phyloP scores from a whole-genome alignment of 2,888 invertebrate genomes.

The Escarpia spicata region DNA sequence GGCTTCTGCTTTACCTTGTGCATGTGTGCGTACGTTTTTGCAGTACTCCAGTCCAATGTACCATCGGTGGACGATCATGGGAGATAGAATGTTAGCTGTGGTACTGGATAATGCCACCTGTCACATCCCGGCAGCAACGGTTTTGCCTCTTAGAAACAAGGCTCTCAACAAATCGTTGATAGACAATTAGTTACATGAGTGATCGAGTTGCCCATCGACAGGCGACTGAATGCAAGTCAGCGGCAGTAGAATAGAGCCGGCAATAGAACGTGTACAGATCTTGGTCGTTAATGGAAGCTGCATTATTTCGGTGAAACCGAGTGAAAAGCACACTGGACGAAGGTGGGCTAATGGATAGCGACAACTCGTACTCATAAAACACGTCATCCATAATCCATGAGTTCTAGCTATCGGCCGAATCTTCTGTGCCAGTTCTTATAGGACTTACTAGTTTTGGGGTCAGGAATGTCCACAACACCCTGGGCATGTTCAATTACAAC shows the following conservation, averaged over 20 bases:
- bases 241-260: neutral
- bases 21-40: neutral
- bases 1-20: neutral
- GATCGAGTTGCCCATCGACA: neutral
- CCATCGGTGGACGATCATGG: neutral
- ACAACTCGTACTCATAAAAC: neutral
- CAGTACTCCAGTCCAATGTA: neutral
- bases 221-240: neutral
- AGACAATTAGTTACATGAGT: neutral
- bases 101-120: neutral
- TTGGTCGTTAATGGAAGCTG: neutral
- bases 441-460: too few relatives aligned
- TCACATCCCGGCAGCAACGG: neutral
- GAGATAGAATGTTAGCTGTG: neutral
- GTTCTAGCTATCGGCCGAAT: neutral
- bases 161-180: neutral
- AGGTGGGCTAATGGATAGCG: neutral
- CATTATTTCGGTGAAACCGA: slow-evolving; percentile 1
- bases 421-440: neutral
- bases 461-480: too few relatives aligned
- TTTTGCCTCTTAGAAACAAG: neutral
- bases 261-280: neutral
- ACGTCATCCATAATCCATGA: neutral
- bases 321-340: neutral
- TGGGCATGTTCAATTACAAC: too few relatives aligned